Evolutionary conservation across 2,113 vertebrate species (phyloP).

Genomic region (Nycticorax nycticorax): DNA sequence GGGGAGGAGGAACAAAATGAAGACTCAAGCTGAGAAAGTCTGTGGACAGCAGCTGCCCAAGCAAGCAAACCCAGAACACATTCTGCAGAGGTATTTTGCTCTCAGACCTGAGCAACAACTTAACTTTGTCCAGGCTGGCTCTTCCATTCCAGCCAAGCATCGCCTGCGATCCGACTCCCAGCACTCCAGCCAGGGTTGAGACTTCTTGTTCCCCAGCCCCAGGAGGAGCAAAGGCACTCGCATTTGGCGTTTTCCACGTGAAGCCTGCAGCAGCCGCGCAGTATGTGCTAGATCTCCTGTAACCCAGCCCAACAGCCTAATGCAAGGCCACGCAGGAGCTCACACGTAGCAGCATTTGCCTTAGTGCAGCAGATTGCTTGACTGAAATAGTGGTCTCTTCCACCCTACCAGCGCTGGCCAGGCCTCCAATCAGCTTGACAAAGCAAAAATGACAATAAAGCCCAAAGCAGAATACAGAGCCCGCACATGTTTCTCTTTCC

Average conservation of each 20-base stretch:
- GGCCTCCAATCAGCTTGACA: neutral
- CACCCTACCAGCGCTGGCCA: neutral
- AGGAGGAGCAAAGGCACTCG: neutral
- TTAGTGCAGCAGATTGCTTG: neutral
- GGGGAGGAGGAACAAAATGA: neutral
- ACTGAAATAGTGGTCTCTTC: neutral
- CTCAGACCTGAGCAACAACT: neutral
- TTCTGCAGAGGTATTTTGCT: neutral
- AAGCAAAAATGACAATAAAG: conserved; percentile 34
- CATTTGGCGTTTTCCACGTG: neutral
- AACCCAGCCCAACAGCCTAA: neutral
- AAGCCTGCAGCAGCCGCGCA: neutral
- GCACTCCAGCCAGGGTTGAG: neutral
- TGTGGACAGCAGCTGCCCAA: neutral
- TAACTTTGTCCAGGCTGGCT: neutral
- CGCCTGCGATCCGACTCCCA: neutral
- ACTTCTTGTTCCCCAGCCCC: neutral
- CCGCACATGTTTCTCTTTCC: conserved; percentile 9
- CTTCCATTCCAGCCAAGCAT: neutral
- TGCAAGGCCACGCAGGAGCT: neutral
- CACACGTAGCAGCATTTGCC: neutral
- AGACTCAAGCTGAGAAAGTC: neutral
- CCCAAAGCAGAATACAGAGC: neutral
- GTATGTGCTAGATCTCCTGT: neutral
- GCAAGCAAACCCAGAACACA: neutral